Evolutionary conservation across 1,140 invertebrate genomes (phyloP).

Genomic region (Drosophila athabasca): DNA sequence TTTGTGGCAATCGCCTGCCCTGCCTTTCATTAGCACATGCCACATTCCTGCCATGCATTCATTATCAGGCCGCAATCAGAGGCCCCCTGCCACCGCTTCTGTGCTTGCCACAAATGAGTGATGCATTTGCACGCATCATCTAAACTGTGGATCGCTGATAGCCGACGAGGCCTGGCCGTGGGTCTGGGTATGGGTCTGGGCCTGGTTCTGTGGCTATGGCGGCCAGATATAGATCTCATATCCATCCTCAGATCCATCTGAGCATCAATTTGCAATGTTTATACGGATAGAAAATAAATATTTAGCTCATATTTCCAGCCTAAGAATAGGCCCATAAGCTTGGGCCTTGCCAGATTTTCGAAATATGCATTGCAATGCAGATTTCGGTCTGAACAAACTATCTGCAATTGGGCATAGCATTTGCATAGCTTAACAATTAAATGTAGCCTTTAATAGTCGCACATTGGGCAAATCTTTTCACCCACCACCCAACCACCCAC

Average conservation of each 20-base stretch:
- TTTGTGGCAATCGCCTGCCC: slow-evolving; percentile 21
- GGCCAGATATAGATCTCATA: no score
- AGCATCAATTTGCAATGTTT: no score
- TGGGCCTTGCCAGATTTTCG: not conserved
- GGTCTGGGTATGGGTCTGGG: no score
- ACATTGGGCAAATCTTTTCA: slow-evolving; percentile 27
- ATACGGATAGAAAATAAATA: no score
- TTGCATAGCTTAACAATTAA: slow-evolving; percentile 51
- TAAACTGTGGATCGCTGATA: slow-evolving; percentile 58
- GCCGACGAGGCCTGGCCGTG: not conserved
- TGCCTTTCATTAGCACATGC: slow-evolving; percentile 61
- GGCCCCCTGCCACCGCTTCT: not conserved
- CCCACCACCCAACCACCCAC: slow-evolving; percentile 16
- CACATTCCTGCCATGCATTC: slow-evolving; percentile 71
- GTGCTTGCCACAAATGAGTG: not conserved
- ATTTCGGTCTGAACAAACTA: slow-evolving; percentile 16
- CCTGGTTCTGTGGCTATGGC: no score
- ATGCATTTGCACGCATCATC: slow-evolving; percentile 58
- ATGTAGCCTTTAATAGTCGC: slow-evolving; percentile 48
- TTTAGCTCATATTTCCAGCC: no score
- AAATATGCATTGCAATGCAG: slow-evolving; percentile 2
- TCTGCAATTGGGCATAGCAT: slow-evolving; percentile 43
- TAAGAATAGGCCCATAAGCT: no score
- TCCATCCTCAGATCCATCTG: no score
- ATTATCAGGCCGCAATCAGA: slow-evolving; percentile 71